Conservation (phyloP, 2,113 vertebrate species). For the Scophthalmus maximus region DNA sequence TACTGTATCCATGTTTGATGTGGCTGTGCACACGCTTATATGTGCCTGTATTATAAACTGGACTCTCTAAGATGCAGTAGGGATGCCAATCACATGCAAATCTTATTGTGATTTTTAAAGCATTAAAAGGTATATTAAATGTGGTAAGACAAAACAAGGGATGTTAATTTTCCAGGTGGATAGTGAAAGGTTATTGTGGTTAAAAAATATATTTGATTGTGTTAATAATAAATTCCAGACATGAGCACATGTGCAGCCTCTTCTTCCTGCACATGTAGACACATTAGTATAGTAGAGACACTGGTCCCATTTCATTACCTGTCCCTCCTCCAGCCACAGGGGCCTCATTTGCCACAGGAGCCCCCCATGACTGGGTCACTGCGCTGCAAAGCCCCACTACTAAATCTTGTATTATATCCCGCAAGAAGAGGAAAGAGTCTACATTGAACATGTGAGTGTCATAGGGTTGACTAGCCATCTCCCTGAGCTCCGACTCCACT, state of each 20-base stretch:
- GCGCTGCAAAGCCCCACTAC: conserved; percentile 84
- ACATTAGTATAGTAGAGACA: conserved; percentile 75
- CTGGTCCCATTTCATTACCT: conserved; percentile 84
- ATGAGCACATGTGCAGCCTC: conserved; percentile 47
- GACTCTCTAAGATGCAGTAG: conserved; percentile 12
- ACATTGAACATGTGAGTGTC: conserved; percentile 86
- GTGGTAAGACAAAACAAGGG: conserved; percentile 58
- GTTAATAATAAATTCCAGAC: conserved; percentile 68
- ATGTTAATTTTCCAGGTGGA: conserved; percentile 74
- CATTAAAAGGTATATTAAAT: conserved; percentile 42
- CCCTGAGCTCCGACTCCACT: conserved; percentile 84
- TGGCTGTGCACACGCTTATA: neutral
- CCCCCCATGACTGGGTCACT: conserved; percentile 67
- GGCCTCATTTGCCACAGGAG: conserved; percentile 80
- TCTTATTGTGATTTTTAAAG: conserved; percentile 37
- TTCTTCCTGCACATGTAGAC: conserved; percentile 58
- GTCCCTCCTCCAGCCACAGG: conserved; percentile 86
- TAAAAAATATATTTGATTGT: conserved; percentile 49
- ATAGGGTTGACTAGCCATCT: conserved; percentile 86
- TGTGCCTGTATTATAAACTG: neutral
- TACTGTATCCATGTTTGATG: neutral
- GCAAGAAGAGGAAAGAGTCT: conserved; percentile 87
- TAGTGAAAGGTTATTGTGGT: conserved; percentile 69
- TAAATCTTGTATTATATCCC: conserved; percentile 87
- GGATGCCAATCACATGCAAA: conserved; percentile 66